phyloP scores from a whole-genome alignment of 2,888 invertebrate genomes.

The Disparrhopalites patrizii region DNA sequence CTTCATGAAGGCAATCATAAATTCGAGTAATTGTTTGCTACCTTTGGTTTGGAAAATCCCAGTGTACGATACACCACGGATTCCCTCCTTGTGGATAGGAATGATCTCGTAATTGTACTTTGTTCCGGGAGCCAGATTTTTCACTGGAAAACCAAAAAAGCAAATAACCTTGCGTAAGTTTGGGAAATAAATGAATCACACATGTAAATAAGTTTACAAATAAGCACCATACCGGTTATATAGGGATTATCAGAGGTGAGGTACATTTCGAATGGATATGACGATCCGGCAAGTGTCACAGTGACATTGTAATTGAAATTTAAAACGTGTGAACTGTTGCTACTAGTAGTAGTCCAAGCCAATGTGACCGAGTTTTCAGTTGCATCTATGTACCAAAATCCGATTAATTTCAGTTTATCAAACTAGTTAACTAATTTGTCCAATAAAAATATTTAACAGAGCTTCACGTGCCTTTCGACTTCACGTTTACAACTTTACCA shows the following conservation, averaged over 20 bases:
- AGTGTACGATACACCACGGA: conserved; percentile 57
- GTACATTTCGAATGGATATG: neutral
- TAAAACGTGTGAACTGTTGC: neutral
- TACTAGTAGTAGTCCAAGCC: neutral
- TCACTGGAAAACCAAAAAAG: no score
- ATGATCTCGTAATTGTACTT: conserved; percentile 60
- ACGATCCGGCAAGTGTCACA: neutral
- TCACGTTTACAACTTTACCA: conserved; percentile 21
- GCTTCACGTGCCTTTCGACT: conserved; percentile 30
- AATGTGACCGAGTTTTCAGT: conserved; percentile 54
- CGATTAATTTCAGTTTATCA: no score
- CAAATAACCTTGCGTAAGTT: no score
- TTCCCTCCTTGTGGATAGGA: conserved; percentile 58
- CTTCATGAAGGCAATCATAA: no score
- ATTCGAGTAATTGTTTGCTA: conserved; percentile 5
- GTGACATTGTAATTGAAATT: neutral
- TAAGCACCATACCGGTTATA: no score
- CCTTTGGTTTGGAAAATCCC: conserved; percentile 55
- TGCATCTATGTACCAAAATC: no score
- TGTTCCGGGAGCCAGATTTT: conserved; percentile 58
- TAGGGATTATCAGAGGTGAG: no score
- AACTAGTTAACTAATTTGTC: no score
- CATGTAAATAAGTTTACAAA: no score
- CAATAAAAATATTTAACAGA: no score
- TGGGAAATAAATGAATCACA: no score